These are phyloP conservation scores for Podarcis siculus DNA, from an alignment of 2,797 vertebrate genomes.

Conservation along the genomic window DNA sequence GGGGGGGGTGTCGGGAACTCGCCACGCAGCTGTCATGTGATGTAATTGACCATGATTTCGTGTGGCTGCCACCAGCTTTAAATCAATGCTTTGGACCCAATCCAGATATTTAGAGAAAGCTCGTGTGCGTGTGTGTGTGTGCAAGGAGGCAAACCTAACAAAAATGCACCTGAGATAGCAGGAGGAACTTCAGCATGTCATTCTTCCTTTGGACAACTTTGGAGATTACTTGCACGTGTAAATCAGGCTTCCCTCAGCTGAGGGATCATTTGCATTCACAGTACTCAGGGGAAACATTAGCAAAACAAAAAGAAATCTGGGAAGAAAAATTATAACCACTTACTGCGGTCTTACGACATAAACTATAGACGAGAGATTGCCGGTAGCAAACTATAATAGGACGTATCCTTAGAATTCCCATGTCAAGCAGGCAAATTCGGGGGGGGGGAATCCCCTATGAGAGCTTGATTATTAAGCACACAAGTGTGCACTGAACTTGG, in stretches of 20 bases:
- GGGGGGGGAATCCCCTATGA: slow-evolving; percentile 35
- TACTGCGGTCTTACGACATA: background rate
- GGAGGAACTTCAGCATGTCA: background rate
- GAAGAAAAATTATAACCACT: slow-evolving; percentile 2
- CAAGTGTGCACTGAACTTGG: slow-evolving; percentile 73
- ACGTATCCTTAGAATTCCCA: background rate
- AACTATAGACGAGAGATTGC: background rate
- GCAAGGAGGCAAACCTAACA: background rate
- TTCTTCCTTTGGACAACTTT: background rate
- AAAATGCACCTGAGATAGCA: background rate
- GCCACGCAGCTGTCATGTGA: background rate
- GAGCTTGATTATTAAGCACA: slow-evolving; percentile 62
- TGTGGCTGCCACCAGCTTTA: background rate
- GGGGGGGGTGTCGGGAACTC: too few species aligned
- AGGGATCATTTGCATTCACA: background rate
- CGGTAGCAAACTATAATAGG: background rate
- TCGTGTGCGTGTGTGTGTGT: too few species aligned
- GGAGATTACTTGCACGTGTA: background rate
- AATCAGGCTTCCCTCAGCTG: background rate
- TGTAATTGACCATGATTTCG: background rate
- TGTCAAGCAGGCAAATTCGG: slow-evolving; percentile 28
- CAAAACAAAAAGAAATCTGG: slow-evolving; percentile 8
- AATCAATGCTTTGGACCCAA: background rate
- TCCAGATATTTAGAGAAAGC: background rate
- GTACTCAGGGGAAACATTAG: slow-evolving; percentile 10